phyloP scores from a whole-genome alignment of 2,113 vertebrate species.

The Pogonocichla stellata region DNA sequence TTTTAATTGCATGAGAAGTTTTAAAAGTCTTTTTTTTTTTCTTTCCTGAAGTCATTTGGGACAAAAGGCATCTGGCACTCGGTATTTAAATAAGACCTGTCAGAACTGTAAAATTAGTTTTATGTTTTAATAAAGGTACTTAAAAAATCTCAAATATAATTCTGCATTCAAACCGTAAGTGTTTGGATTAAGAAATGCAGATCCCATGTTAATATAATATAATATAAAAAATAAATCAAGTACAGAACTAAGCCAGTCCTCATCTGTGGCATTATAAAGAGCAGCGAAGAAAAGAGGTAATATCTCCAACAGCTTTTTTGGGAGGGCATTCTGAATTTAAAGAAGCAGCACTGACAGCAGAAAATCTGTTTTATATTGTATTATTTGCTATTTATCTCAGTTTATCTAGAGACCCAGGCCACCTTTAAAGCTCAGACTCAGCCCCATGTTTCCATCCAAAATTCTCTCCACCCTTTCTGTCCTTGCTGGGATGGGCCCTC shows the following conservation, averaged over 20 bases:
- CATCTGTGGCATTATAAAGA: not conserved
- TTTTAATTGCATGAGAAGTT: constrained; percentile 31
- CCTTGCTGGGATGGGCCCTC: not conserved
- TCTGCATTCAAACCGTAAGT: not conserved
- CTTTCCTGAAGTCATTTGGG: not conserved
- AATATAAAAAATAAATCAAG: not conserved
- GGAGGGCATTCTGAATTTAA: not conserved
- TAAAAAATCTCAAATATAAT: constrained; percentile 41
- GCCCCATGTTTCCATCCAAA: not conserved
- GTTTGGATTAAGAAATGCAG: constrained; percentile 18
- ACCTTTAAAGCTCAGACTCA: not conserved
- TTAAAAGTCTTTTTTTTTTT: not conserved
- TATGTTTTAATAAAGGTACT: constrained; percentile 31
- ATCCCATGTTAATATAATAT: not conserved
- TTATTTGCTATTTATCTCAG: not conserved
- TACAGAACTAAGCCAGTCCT: not conserved
- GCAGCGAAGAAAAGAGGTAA: not conserved
- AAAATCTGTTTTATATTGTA: not conserved
- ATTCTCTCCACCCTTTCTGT: not conserved
- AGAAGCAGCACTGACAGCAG: not conserved
- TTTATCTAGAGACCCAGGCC: not conserved
- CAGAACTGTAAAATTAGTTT: constrained; percentile 58
- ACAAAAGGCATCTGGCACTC: constrained; percentile 43
- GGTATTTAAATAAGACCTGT: constrained; percentile 41
- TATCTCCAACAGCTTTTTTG: not conserved